phyloP scores from a whole-genome alignment of 2,113 vertebrate genomes.

The Stercorarius parasiticus region DNA sequence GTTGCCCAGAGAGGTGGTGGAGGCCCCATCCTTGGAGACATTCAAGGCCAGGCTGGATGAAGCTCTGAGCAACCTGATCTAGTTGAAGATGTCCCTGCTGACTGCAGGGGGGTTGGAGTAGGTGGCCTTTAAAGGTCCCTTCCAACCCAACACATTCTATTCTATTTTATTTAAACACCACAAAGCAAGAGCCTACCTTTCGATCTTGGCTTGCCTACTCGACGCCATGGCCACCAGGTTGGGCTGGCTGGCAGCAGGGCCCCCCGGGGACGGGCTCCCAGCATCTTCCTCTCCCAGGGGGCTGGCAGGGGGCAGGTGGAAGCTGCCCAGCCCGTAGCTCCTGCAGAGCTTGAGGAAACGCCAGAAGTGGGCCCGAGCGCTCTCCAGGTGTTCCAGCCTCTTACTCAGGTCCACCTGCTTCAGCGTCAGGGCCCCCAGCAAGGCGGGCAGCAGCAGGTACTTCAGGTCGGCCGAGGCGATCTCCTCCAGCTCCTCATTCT shows the following conservation, averaged over 20 bases:
- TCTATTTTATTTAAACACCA: neutral
- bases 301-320: conserved; percentile 70
- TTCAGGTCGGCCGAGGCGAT: conserved; percentile 85
- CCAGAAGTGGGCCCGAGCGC: conserved; percentile 79
- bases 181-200: conserved; percentile 70
- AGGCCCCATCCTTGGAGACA: no score
- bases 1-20: no score
- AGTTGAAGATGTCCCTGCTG: no score
- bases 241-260: neutral
- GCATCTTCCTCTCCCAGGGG: neutral
- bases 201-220: conserved; percentile 88
- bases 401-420: conserved; percentile 77
- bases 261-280: neutral
- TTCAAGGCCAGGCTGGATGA: no score
- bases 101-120: no score
- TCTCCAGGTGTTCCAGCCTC: conserved; percentile 78
- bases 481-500: conserved; percentile 93
- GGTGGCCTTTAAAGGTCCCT: no score
- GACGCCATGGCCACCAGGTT: conserved; percentile 84
- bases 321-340: conserved; percentile 78
- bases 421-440: conserved; percentile 83
- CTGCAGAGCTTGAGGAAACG: conserved; percentile 82
- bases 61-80: no score
- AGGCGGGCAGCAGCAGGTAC: conserved; percentile 86
- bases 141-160: no score